Percentiles rank a stretch among this genome's conserved stretches.
Conservation (phyloP, 2,113 vertebrate genomes). For the Saccopteryx bilineata region DNA sequence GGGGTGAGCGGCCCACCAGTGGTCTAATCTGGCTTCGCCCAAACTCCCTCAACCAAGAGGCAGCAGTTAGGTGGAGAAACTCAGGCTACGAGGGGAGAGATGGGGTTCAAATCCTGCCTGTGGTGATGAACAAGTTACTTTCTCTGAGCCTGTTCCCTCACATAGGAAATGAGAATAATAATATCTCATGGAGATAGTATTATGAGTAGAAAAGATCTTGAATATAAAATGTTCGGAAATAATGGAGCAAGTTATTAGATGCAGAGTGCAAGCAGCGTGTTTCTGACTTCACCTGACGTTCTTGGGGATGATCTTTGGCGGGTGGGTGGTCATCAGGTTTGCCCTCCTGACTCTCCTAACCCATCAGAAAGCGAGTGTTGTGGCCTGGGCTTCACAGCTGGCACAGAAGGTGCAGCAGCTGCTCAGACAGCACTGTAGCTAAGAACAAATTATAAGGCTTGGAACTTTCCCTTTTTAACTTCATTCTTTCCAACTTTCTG, state of each 20-base stretch:
- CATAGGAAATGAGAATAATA: neutral
- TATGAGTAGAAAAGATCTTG: neutral
- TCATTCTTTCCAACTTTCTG: neutral
- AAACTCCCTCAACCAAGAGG: neutral
- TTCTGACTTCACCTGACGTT: fast-evolving
- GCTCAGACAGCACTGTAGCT: neutral
- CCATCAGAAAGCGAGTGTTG: neutral
- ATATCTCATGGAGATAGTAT: too few species aligned
- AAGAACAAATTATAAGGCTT: neutral
- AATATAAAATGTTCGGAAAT: neutral
- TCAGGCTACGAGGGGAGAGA: neutral
- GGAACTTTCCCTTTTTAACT: neutral
- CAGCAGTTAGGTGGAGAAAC: neutral
- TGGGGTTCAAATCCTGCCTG: neutral
- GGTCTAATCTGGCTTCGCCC: neutral
- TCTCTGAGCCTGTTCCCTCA: neutral
- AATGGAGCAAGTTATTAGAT: neutral
- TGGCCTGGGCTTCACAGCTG: neutral
- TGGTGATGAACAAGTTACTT: neutral
- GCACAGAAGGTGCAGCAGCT: neutral
- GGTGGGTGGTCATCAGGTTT: fast-evolving
- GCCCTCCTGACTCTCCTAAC: too few species aligned
- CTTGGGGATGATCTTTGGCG: fast-evolving
- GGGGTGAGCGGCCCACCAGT: neutral
- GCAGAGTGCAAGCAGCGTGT: neutral